Evolutionary conservation across 2,797 vertebrate genomes (phyloP).

Genomic region (Danio tinwini): DNA sequence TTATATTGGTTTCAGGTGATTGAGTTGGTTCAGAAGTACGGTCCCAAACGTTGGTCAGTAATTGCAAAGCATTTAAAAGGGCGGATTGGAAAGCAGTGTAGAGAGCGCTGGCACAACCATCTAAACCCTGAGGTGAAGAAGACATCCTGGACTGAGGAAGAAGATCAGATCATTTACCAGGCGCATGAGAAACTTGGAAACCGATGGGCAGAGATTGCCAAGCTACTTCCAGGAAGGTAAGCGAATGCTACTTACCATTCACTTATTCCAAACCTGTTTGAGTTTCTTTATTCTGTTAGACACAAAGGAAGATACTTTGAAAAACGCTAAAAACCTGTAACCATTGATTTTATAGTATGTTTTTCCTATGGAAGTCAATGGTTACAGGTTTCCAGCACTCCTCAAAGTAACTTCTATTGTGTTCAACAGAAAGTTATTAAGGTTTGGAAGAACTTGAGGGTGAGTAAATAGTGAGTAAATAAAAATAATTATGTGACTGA

Average conservation of each 20-base stretch:
- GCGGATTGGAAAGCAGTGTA: conserved; percentile 97
- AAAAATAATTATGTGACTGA: too few species aligned
- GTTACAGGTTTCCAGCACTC: too few species aligned
- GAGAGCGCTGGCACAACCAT: conserved; percentile 99
- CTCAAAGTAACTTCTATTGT: too few species aligned
- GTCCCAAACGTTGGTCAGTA: conserved; percentile 98
- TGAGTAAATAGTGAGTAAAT: too few species aligned
- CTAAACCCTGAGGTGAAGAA: conserved; percentile 99
- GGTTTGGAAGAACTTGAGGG: too few species aligned
- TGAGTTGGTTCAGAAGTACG: conserved; percentile 98
- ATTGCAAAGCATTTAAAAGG: conserved; percentile 99
- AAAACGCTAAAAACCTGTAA: too few species aligned
- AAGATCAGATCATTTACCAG: conserved; percentile 99
- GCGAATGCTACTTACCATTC: not conserved
- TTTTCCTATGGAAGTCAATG: too few species aligned
- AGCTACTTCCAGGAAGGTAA: conserved; percentile 98
- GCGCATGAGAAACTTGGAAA: conserved; percentile 98
- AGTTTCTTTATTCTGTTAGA: not conserved
- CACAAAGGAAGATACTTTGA: too few species aligned
- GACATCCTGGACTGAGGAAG: conserved; percentile 99
- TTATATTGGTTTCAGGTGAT: conserved; percentile 84
- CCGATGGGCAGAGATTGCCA: conserved; percentile 99
- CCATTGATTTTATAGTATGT: too few species aligned
- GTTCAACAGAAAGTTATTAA: too few species aligned
- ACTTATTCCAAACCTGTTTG: not conserved